These are phyloP conservation scores for Lasius platythorax DNA, from an alignment of 2,888 invertebrate genomes.

Conservation along the genomic window DNA sequence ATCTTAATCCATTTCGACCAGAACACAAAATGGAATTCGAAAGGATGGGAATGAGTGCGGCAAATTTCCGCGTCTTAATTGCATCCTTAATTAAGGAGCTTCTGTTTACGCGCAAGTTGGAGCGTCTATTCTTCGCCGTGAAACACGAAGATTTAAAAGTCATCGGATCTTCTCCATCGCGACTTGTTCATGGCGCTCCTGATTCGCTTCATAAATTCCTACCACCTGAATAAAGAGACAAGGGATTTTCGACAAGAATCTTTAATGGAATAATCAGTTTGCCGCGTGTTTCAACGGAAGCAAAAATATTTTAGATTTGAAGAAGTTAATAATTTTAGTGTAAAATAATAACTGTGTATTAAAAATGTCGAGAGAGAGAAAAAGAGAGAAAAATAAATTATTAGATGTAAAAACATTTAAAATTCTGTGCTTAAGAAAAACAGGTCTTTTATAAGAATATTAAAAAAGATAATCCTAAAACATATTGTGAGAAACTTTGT, in stretches of 20 bases:
- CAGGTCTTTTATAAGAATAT: background rate
- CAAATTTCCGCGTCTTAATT: conserved; percentile 33
- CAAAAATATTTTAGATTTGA: background rate
- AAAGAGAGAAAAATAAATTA: background rate
- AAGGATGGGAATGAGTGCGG: background rate
- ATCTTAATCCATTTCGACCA: conserved; percentile 5
- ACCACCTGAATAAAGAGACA: conserved; percentile 8
- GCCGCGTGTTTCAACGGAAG: background rate
- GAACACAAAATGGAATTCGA: conserved; percentile 5
- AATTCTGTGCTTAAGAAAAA: background rate
- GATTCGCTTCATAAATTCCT: conserved; percentile 23
- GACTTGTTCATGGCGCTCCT: background rate
- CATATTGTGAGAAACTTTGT: background rate
- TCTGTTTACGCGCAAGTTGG: conserved; percentile 33
- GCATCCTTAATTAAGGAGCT: conserved; percentile 40
- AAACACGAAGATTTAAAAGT: conserved; percentile 39
- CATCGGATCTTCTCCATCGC: conserved; percentile 18
- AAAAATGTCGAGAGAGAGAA: background rate
- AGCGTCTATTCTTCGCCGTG: conserved; percentile 2
- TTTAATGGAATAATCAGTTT: background rate
- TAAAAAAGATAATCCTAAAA: background rate
- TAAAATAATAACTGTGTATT: background rate
- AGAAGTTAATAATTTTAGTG: background rate
- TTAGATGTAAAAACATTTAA: background rate
- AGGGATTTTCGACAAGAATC: background rate